These are phyloP conservation scores for Tretioscincus oriximinensis DNA, from an alignment of 2,113 vertebrate species.

Conservation along the genomic window DNA sequence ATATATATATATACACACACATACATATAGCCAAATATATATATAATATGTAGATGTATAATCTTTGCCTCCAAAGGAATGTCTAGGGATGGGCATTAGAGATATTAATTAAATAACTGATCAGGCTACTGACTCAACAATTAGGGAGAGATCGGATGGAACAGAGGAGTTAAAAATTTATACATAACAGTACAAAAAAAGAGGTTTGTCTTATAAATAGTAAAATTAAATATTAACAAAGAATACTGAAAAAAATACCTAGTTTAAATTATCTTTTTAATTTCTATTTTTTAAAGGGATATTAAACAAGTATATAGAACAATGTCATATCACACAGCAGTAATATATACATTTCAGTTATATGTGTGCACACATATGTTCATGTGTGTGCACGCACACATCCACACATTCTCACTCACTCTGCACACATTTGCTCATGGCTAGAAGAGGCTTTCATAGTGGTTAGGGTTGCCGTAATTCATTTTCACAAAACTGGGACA, in stretches of 20 bases:
- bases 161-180: slow-evolving; percentile 70
- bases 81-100: slow-evolving; percentile 80
- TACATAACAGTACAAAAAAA: slow-evolving; percentile 73
- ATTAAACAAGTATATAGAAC: slow-evolving; percentile 87
- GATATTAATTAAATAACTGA: slow-evolving; percentile 81
- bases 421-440: slow-evolving; percentile 32
- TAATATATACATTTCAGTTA: slow-evolving; percentile 51
- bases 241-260: slow-evolving; percentile 83
- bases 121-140: slow-evolving; percentile 78
- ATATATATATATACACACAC: slow-evolving; percentile 71
- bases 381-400: slow-evolving; percentile 47
- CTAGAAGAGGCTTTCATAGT: slow-evolving; percentile 64
- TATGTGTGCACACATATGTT: slow-evolving; percentile 26
- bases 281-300: slow-evolving; percentile 82
- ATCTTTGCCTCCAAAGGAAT: slow-evolving; percentile 80
- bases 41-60: slow-evolving; percentile 85
- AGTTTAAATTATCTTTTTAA: slow-evolving; percentile 85
- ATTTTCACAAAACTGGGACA: no score
- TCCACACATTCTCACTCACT: not conserved
- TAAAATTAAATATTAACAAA: slow-evolving; percentile 85
- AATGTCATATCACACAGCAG: slow-evolving; percentile 69
- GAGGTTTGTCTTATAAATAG: slow-evolving; percentile 79
- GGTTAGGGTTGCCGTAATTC: no score
- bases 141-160: slow-evolving; percentile 68
- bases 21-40: slow-evolving; percentile 81